Conservation (phyloP, 1,140 invertebrate genomes). For the Drosophila seguyi region DNA sequence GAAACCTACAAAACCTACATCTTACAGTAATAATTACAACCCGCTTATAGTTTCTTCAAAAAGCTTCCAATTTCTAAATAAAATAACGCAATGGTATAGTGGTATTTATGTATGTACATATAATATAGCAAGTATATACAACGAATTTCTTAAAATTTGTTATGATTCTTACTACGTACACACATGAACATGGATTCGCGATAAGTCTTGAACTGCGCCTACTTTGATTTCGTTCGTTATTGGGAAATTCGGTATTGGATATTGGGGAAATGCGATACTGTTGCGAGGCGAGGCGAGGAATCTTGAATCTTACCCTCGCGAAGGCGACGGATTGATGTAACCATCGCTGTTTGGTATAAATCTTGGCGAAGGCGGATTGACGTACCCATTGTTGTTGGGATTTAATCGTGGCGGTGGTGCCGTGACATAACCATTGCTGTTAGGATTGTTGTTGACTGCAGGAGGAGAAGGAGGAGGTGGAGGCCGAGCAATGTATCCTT, state of each 20-base stretch:
- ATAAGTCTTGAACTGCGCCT: not conserved
- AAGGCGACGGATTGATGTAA: conserved; percentile 1
- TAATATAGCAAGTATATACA: too few species aligned
- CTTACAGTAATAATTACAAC: not conserved
- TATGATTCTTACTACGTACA: not conserved
- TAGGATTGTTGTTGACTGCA: too few species aligned
- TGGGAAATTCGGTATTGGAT: too few species aligned
- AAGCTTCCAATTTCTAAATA: not conserved
- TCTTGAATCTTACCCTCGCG: not conserved
- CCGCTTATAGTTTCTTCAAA: not conserved
- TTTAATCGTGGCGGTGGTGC: not conserved
- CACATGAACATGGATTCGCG: too few species aligned
- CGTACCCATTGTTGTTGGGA: not conserved
- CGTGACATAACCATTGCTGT: not conserved
- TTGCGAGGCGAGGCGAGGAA: not conserved
- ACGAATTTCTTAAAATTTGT: not conserved
- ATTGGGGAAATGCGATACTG: too few species aligned
- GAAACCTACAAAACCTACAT: not conserved
- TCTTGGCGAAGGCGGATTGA: not conserved
- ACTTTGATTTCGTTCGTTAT: not conserved
- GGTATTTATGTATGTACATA: not conserved
- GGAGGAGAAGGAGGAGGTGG: not conserved
- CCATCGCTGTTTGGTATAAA: not conserved
- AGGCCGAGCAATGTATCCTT: not conserved
- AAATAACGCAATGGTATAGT: too few species aligned